Conservation (phyloP, 2,888 invertebrate genomes). For the Tachystola acroxantha region DNA sequence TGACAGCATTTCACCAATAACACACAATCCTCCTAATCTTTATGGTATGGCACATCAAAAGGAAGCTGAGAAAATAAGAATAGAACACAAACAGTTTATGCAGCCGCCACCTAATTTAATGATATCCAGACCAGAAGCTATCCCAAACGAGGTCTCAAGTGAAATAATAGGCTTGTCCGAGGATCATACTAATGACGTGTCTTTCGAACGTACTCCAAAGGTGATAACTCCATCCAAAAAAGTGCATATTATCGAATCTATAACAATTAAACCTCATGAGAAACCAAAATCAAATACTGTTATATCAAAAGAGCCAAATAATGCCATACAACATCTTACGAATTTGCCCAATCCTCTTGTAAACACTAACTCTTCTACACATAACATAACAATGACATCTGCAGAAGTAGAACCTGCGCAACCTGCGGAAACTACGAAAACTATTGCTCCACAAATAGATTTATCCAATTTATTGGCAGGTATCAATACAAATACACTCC, state of each 20-base stretch:
- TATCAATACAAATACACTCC: slow-evolving; percentile 60
- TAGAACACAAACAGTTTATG: slow-evolving; percentile 5
- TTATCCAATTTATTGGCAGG: slow-evolving; percentile 51
- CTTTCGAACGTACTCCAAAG: slow-evolving; percentile 23
- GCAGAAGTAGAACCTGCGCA: slow-evolving; percentile 3
- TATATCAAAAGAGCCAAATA: background rate
- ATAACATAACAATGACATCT: background rate
- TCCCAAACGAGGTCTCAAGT: slow-evolving; percentile 35
- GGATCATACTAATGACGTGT: slow-evolving; percentile 14
- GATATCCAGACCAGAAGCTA: slow-evolving; percentile 20
- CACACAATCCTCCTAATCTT: slow-evolving; percentile 13
- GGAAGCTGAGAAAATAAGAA: background rate
- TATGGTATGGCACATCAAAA: slow-evolving; percentile 4
- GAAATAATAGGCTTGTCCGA: slow-evolving; percentile 32
- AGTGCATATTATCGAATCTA: slow-evolving; percentile 55
- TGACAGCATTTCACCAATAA: slow-evolving; percentile 23
- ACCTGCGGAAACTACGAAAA: slow-evolving; percentile 3
- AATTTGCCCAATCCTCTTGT: background rate
- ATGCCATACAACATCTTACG: background rate
- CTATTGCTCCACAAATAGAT: slow-evolving; percentile 33
- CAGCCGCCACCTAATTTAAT: slow-evolving; percentile 5
- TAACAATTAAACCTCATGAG: slow-evolving; percentile 33
- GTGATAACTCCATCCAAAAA: slow-evolving; percentile 44
- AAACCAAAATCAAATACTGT: background rate
- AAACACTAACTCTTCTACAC: background rate